Percentiles rank a stretch among this genome's conserved stretches.
Evolutionary conservation across 2,888 invertebrate genomes (phyloP).

Genomic region (Invenusta paracnida): DNA sequence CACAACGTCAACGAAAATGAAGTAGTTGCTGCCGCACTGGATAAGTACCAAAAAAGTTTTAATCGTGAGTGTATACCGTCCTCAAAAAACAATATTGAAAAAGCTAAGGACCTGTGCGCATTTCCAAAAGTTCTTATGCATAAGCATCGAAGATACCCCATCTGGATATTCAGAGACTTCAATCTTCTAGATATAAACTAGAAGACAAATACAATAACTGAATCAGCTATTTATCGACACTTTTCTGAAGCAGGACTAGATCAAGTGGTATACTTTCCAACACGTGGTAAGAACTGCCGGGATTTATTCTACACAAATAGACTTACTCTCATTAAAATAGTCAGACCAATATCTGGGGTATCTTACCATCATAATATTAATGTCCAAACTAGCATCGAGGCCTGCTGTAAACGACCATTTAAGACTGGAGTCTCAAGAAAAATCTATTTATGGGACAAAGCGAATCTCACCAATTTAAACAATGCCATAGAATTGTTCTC

Average conservation of each 20-base stretch:
- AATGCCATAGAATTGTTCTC: neutral
- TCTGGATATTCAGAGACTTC: neutral
- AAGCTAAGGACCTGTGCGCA: neutral
- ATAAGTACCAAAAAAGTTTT: neutral
- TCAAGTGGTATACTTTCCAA: neutral
- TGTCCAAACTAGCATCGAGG: neutral
- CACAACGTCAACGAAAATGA: neutral
- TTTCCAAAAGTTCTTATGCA: neutral
- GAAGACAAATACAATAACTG: neutral
- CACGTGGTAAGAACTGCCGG: neutral
- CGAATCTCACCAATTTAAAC: neutral
- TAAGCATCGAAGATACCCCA: neutral
- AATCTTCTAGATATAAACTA: neutral
- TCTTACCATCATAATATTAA: neutral
- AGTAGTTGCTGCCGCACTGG: neutral
- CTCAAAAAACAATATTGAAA: neutral
- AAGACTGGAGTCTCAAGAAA: neutral
- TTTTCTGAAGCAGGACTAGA: neutral
- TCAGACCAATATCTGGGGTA: neutral
- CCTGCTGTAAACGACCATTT: neutral
- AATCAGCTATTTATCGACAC: neutral
- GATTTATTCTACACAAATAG: neutral
- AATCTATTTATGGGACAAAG: neutral
- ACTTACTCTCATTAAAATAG: neutral
- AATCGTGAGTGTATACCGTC: neutral